Evolutionary conservation across 2,888 invertebrate genomes (phyloP).

Genomic region (Xylophagus ater): DNA sequence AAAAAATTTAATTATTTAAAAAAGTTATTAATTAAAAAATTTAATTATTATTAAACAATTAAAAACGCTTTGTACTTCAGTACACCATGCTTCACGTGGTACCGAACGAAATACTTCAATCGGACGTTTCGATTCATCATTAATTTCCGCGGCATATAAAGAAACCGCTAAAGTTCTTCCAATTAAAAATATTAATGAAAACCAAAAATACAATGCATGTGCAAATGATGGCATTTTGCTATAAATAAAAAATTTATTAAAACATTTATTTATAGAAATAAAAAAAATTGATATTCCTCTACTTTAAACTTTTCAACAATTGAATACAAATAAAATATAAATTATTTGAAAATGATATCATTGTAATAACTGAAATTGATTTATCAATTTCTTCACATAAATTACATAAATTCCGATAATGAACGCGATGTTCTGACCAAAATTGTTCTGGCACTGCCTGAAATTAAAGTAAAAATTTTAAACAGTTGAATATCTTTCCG

Average conservation of each 20-base stretch:
- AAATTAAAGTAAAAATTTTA: slow-evolving; percentile 1
- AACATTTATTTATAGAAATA: neutral
- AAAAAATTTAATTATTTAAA: neutral
- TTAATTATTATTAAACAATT: neutral
- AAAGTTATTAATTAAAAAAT: neutral
- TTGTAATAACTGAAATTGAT: slow-evolving; percentile 42
- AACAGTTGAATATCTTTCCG: neutral
- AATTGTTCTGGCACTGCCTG: slow-evolving; percentile 30
- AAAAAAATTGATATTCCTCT: slow-evolving; percentile 17
- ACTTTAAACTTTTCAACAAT: slow-evolving; percentile 44
- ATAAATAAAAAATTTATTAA: neutral
- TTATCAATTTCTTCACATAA: slow-evolving; percentile 42
- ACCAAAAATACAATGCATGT: slow-evolving; percentile 45
- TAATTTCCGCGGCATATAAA: slow-evolving; percentile 44
- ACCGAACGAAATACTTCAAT: slow-evolving; percentile 37
- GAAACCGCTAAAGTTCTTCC: slow-evolving; percentile 46
- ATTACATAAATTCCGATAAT: slow-evolving; percentile 43
- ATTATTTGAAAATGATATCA: slow-evolving; percentile 46
- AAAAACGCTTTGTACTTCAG: slow-evolving; percentile 25
- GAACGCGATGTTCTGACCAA: slow-evolving; percentile 43
- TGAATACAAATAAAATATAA: slow-evolving; percentile 49
- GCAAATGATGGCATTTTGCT: slow-evolving; percentile 35
- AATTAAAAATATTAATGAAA: slow-evolving; percentile 45
- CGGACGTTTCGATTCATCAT: slow-evolving; percentile 44
- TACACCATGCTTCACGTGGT: slow-evolving; percentile 40